Evolutionary conservation across 1,140 invertebrate genomes (phyloP).

Genomic region (Drosophila ohnishii): DNA sequence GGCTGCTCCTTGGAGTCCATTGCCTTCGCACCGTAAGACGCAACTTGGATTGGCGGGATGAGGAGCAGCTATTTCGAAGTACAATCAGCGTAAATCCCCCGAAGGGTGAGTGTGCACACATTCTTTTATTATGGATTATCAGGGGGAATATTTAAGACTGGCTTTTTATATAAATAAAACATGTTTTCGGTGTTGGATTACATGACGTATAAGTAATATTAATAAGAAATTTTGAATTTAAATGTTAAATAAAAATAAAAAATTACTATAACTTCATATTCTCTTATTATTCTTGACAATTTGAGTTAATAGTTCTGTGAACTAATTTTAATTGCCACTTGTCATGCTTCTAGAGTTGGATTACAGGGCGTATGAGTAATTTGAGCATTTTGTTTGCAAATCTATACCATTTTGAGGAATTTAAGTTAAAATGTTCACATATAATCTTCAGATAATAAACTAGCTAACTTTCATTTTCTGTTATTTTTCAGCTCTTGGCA

Average conservation of each 20-base stretch:
- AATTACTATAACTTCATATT: background rate
- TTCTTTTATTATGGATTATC: background rate
- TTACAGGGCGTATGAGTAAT: background rate
- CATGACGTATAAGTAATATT: background rate
- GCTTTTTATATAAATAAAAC: background rate
- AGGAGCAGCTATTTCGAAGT: constrained; percentile 95
- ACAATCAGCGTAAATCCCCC: constrained; percentile 96
- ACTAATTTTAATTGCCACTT: no score
- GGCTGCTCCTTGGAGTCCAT: constrained; percentile 84
- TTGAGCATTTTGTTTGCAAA: background rate
- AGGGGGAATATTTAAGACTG: background rate
- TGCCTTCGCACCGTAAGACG: constrained; percentile 88
- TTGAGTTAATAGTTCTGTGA: background rate
- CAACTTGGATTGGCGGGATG: constrained; percentile 95
- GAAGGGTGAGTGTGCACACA: constrained; percentile 89
- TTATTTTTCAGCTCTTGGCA: constrained; percentile 90
- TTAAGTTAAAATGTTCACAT: background rate
- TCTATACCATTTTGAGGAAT: no score
- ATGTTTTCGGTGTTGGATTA: background rate
- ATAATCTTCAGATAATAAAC: background rate
- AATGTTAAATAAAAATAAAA: background rate
- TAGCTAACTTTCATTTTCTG: background rate
- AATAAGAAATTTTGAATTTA: background rate
- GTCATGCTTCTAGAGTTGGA: no score
- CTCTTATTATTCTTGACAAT: background rate